These are phyloP conservation scores for Siderastrea siderea DNA, from an alignment of 92 coral and sea anemone genomes.

Conservation along the genomic window DNA sequence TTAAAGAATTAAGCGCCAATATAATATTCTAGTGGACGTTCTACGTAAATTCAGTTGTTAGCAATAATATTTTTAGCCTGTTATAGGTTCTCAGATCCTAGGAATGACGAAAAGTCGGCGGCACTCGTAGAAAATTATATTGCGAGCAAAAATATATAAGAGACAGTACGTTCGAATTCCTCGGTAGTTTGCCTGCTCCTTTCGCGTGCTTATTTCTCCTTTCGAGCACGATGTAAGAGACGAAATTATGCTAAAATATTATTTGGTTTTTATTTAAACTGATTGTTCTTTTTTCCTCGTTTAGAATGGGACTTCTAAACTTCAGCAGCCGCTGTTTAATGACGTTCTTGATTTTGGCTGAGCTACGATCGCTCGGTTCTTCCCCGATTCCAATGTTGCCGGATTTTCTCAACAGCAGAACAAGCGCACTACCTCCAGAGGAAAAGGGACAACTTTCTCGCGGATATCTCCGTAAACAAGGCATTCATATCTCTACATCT, in stretches of 20 bases:
- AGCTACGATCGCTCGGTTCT: neutral
- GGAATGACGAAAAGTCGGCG: neutral
- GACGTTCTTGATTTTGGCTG: conserved; percentile 7
- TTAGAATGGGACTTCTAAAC: conserved; percentile 9
- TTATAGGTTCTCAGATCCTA: neutral
- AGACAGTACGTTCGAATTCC: neutral
- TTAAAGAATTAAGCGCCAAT: neutral
- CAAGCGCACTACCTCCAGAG: neutral
- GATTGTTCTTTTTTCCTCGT: neutral
- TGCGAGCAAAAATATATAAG: neutral
- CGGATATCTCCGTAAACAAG: neutral
- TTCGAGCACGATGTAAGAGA: neutral
- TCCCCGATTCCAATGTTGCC: conserved; percentile 14
- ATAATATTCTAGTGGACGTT: conserved; percentile 8
- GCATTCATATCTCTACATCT: neutral
- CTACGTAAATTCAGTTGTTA: neutral
- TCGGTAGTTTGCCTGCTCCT: neutral
- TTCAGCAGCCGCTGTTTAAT: neutral
- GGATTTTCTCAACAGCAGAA: neutral
- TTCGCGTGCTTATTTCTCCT: neutral
- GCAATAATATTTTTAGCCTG: neutral
- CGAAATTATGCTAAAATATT: neutral
- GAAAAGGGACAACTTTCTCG: conserved; percentile 10
- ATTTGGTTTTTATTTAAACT: neutral
- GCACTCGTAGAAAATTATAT: neutral